Evolutionary conservation across 2,888 invertebrate species (phyloP).

Genomic region (Tiliacea citrago): DNA sequence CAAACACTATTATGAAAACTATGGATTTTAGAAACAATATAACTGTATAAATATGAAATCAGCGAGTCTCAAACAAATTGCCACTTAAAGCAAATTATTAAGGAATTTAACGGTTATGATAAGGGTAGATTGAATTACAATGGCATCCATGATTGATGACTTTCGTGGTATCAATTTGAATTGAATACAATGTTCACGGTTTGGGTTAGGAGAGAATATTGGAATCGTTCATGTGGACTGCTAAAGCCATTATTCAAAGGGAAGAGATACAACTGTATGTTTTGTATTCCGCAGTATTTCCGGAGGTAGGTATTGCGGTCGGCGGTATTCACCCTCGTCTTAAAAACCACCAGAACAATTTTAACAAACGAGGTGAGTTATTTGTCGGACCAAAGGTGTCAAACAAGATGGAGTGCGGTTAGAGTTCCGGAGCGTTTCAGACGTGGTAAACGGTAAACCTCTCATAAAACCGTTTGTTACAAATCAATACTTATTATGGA

Average conservation of each 20-base stretch:
- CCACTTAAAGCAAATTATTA: slow-evolving; percentile 34
- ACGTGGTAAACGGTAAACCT: background rate
- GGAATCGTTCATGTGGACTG: slow-evolving; percentile 39
- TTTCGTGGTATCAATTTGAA: slow-evolving; percentile 67
- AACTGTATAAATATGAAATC: slow-evolving; percentile 19
- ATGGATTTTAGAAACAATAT: slow-evolving; percentile 8
- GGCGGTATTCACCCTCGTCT: slow-evolving; percentile 57
- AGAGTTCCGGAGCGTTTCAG: slow-evolving; percentile 1
- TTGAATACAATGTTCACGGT: slow-evolving; percentile 61
- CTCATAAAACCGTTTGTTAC: slow-evolving; percentile 7
- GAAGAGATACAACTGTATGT: slow-evolving; percentile 20
- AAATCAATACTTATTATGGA: background rate
- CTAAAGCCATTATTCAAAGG: slow-evolving; percentile 43
- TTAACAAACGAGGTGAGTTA: slow-evolving; percentile 54
- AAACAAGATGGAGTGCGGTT: slow-evolving; percentile 40
- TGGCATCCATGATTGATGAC: slow-evolving; percentile 70
- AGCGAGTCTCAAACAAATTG: slow-evolving; percentile 29
- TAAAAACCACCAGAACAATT: slow-evolving; percentile 46
- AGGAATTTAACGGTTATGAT: slow-evolving; percentile 48
- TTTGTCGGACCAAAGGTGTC: slow-evolving; percentile 24
- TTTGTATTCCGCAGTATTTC: slow-evolving; percentile 12
- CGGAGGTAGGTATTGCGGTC: slow-evolving; percentile 30
- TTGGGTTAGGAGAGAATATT: slow-evolving; percentile 51
- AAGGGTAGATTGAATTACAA: slow-evolving; percentile 61
- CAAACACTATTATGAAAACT: background rate